Evolutionary conservation across 2,797 vertebrate species (phyloP), one percentile per base, ranked within the genome.

Genomic region (Coregonus ussuriensis): DNA sequence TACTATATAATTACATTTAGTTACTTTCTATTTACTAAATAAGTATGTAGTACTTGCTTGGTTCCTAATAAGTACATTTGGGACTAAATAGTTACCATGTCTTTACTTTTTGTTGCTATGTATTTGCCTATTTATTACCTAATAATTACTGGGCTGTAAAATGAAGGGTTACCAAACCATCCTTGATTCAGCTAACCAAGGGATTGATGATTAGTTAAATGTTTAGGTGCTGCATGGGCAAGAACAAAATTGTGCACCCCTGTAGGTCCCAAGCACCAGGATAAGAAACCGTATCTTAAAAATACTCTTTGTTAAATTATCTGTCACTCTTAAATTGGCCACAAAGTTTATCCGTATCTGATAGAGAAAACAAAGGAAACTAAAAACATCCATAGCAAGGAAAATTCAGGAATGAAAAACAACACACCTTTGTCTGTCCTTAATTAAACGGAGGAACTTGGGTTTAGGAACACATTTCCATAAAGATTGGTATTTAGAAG

Each of bases 401-500:
- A 33, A 31, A 52, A 76, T 47, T 66, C 11, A 16, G 37, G 74
- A 74, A 82, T 69, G 65, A 59, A 71, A 59, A 78, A 72, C 59
- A 59, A 41, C 21, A 51, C 74, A 67, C 73, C 51, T 72, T 74
- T 54, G 56, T 81, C 63, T 66, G 29, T 65, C 52, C 9, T 66
- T 80, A 76, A 79, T 81, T 33, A 78, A 82, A 79, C 74, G 59
- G 37, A 79, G 67, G 66, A 78, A 70, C 52, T 70, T 11, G 33
- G 67, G 70, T 77, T 76, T 77, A 62, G 53, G 15, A 62, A 59
- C 15, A 73, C 62, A 81, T 85, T 79, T 82, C 71, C 80, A 83
- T 81, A 74, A 80, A 80, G 74, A 74, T 81, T 80, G 71, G 63
- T 78, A 56, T 81, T 84, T 83, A 74, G 82, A 81, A 81, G 79